Evolutionary conservation across 2,797 vertebrate genomes (phyloP).

Genomic region (Cryptoprocta ferox): DNA sequence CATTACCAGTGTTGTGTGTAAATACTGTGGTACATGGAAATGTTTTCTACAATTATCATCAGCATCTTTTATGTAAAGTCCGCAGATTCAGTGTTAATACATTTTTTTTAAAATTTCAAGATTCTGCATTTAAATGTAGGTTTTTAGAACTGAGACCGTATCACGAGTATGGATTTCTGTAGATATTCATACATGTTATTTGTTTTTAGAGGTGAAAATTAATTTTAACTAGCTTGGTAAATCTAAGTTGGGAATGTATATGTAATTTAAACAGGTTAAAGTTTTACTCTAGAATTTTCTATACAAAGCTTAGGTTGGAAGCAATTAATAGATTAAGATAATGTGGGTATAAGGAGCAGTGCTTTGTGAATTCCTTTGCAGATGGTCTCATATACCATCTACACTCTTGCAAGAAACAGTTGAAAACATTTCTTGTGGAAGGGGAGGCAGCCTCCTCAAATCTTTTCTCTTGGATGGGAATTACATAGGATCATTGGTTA

Average conservation of each 20-base stretch:
- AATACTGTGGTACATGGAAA: slow-evolving; percentile 84
- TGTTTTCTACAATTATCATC: slow-evolving; percentile 79
- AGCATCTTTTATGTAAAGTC: slow-evolving; percentile 78
- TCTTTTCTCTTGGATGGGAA: slow-evolving; percentile 82
- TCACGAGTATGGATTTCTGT: slow-evolving; percentile 46
- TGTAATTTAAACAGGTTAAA: slow-evolving; percentile 65
- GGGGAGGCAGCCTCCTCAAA: slow-evolving; percentile 74
- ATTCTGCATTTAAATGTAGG: slow-evolving; percentile 55
- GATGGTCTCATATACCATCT: slow-evolving; percentile 83
- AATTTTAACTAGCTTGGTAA: slow-evolving; percentile 53
- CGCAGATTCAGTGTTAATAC: slow-evolving; percentile 37
- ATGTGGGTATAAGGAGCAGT: slow-evolving; percentile 62
- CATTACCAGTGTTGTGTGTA: slow-evolving; percentile 83
- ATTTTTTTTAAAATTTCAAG: slow-evolving; percentile 16
- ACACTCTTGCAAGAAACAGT: slow-evolving; percentile 80
- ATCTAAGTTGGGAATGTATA: slow-evolving; percentile 9
- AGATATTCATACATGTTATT: neutral
- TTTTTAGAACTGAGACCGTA: slow-evolving; percentile 44
- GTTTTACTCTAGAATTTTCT: slow-evolving; percentile 73
- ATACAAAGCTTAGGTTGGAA: slow-evolving; percentile 76
- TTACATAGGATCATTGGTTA: slow-evolving; percentile 83
- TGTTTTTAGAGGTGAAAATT: slow-evolving; percentile 61
- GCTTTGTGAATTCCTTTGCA: slow-evolving; percentile 80
- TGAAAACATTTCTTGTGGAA: slow-evolving; percentile 81
- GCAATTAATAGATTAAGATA: slow-evolving; percentile 70